Evolutionary conservation across 2,797 vertebrate species (phyloP).

Genomic region (Cirrhinus mrigala): DNA sequence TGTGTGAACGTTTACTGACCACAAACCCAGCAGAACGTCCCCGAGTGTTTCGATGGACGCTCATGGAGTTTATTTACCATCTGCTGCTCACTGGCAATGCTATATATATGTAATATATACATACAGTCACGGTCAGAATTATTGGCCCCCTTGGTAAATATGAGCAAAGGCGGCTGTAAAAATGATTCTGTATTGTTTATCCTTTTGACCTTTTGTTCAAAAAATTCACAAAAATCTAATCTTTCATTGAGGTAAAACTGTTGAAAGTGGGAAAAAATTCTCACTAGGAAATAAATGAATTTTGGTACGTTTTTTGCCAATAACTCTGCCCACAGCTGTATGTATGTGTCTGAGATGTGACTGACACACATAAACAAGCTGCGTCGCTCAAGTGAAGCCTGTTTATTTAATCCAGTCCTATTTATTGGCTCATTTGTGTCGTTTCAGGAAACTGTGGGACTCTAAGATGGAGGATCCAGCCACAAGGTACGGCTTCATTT

Average conservation of each 20-base stretch:
- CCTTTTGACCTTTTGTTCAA: not conserved
- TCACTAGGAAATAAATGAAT: not conserved
- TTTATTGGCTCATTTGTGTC: constrained; percentile 43
- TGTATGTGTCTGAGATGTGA: not conserved
- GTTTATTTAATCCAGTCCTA: constrained; percentile 44
- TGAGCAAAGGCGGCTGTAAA: not conserved
- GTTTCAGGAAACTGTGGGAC: constrained; percentile 91
- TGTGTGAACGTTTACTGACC: constrained; percentile 43
- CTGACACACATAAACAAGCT: constrained; percentile 48
- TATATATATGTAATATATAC: not conserved
- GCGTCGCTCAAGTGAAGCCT: constrained; percentile 12
- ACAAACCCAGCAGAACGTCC: constrained; percentile 55
- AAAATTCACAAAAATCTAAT: not conserved
- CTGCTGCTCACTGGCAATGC: not conserved
- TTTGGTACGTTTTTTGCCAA: too few relatives aligned
- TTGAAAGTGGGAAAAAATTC: not conserved
- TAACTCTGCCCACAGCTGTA: not conserved
- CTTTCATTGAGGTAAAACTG: not conserved
- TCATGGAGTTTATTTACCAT: constrained; percentile 54
- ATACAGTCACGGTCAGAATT: not conserved
- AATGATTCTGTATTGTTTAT: not conserved
- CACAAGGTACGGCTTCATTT: constrained; percentile 81
- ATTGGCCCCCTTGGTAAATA: not conserved
- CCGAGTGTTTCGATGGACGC: constrained; percentile 57
- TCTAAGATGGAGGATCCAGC: constrained; percentile 87